Evolutionary conservation across 2,113 vertebrate species (phyloP).

Genomic region (Stigmatopora argus): DNA sequence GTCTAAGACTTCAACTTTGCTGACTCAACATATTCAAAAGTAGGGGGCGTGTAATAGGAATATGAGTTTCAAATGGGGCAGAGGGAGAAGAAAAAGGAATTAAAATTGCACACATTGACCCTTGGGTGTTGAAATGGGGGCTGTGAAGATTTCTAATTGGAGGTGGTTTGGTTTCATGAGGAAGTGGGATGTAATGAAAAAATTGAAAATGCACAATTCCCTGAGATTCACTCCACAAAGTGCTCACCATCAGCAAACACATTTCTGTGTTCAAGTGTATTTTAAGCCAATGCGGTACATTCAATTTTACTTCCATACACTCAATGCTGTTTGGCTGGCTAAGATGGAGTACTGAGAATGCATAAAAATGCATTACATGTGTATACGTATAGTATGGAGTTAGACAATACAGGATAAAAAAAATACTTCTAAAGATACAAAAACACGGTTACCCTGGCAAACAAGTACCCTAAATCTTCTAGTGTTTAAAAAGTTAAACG

Average conservation of each 20-base stretch:
- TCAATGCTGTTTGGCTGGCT: neutral
- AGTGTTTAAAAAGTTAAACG: no score
- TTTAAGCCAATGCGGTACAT: neutral
- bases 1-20: conserved; percentile 27
- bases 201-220: conserved; percentile 46
- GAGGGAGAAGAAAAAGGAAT: conserved; percentile 18
- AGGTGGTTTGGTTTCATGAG: conserved; percentile 44
- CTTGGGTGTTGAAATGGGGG: conserved; percentile 24
- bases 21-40: conserved; percentile 30
- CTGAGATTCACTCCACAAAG: neutral
- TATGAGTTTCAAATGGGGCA: conserved; percentile 26
- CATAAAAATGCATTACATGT: neutral
- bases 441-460: no score
- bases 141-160: conserved; percentile 30
- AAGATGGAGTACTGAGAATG: neutral
- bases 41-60: conserved; percentile 32
- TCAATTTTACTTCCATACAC: neutral
- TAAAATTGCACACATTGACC: conserved; percentile 34
- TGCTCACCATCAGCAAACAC: conserved; percentile 15
- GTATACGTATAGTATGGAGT: neutral
- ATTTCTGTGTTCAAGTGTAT: conserved; percentile 2
- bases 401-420: no score
- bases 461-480: no score
- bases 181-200: conserved; percentile 47
- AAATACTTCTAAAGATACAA: no score